Evolutionary conservation across 2,113 vertebrate genomes (phyloP).

Genomic region (Myotis davidii): DNA sequence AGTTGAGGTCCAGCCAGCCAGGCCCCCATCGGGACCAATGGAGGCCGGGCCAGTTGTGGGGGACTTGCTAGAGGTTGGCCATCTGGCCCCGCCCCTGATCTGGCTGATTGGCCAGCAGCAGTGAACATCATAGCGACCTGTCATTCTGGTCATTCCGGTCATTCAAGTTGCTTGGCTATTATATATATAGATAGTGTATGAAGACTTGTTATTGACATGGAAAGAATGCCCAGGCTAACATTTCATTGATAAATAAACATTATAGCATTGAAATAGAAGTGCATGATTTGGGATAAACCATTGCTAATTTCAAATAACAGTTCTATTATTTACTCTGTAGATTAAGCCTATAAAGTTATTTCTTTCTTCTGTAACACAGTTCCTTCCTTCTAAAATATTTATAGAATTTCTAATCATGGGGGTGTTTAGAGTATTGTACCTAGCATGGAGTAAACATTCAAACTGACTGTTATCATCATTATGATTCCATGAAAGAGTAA

Average conservation of each 20-base stretch:
- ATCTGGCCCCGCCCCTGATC: too few relatives aligned
- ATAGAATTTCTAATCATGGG: neutral
- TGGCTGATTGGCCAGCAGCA: too few relatives aligned
- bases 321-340: neutral
- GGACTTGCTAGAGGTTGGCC: too few relatives aligned
- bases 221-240: neutral
- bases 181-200: too few relatives aligned
- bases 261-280: neutral
- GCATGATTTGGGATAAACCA: neutral
- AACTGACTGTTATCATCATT: neutral
- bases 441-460: neutral
- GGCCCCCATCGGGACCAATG: too few relatives aligned
- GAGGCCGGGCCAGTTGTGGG: too few relatives aligned
- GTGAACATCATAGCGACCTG: too few relatives aligned
- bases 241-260: neutral
- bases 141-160: too few relatives aligned
- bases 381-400: neutral
- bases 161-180: too few relatives aligned
- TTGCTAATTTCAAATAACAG: neutral
- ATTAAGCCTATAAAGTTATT: neutral
- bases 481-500: neutral
- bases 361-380: neutral
- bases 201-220: neutral
- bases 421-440: neutral
- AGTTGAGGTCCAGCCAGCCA: too few relatives aligned